A percentile compares a stretch with the other conserved stretches of the same genome.
phyloP scores from a whole-genome alignment of 2,888 invertebrate species.

The Malacosoma neustria region DNA sequence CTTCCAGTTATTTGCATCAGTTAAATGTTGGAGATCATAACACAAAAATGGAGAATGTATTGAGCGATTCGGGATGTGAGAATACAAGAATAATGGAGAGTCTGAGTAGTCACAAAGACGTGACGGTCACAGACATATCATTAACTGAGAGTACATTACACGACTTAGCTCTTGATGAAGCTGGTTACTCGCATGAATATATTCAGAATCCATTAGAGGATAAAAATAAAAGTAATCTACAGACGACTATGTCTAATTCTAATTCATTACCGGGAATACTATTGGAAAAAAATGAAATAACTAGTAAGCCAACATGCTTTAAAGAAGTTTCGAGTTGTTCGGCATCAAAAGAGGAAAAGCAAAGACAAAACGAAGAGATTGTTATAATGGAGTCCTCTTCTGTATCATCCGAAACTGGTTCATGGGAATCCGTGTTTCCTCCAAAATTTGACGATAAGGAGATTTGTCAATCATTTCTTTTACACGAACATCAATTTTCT shows the following conservation, averaged over 20 bases:
- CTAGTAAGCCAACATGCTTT: slow-evolving; percentile 12
- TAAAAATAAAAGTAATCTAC: slow-evolving; percentile 14
- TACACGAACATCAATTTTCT: slow-evolving; percentile 41
- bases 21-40: slow-evolving; percentile 39
- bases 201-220: slow-evolving; percentile 27
- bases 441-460: slow-evolving; percentile 50
- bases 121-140: slow-evolving; percentile 49
- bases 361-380: slow-evolving; percentile 77
- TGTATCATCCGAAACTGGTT: slow-evolving; percentile 77
- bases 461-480: slow-evolving; percentile 54
- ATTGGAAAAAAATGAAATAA: slow-evolving; percentile 22
- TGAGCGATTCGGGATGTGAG: slow-evolving; percentile 65
- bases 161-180: slow-evolving; percentile 46
- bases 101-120: slow-evolving; percentile 47
- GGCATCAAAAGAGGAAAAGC: slow-evolving; percentile 74
- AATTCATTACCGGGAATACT: slow-evolving; percentile 18
- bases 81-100: slow-evolving; percentile 54
- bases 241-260: slow-evolving; percentile 6
- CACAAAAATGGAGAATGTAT: slow-evolving; percentile 53
- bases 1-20: slow-evolving; percentile 28
- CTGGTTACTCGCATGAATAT: slow-evolving; percentile 27
- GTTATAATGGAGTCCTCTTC: slow-evolving; percentile 77
- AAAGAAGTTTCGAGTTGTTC: slow-evolving; percentile 30
- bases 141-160: slow-evolving; percentile 58
- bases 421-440: slow-evolving; percentile 78